Evolutionary conservation across 1,140 invertebrate genomes (phyloP).

Genomic region (Triops longicaudatus): DNA sequence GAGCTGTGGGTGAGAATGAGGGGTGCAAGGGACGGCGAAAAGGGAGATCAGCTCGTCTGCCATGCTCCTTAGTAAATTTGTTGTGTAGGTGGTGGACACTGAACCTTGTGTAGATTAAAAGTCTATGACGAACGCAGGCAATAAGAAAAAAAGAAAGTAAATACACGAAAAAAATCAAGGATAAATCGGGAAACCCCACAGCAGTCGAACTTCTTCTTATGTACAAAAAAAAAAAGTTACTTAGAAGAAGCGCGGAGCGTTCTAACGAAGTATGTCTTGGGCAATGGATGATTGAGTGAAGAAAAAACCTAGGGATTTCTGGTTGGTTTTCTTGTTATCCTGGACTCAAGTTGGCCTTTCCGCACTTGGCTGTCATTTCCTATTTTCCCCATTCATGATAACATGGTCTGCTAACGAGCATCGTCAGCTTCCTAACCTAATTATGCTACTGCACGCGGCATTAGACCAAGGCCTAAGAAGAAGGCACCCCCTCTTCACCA

Average conservation of each 20-base stretch:
- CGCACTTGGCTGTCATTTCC: constrained; percentile 4
- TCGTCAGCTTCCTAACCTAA: constrained; percentile 11
- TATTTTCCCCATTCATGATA: constrained; percentile 12
- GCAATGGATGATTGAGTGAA: constrained; percentile 9
- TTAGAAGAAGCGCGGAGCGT: background rate
- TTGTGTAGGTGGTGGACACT: background rate
- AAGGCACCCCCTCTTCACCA: background rate
- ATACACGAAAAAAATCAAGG: background rate
- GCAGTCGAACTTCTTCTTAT: too few relatives aligned
- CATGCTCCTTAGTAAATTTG: background rate
- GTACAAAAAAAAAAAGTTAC: too few relatives aligned
- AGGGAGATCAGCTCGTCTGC: background rate
- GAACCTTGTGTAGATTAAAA: background rate
- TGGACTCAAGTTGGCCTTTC: background rate
- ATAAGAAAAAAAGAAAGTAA: background rate
- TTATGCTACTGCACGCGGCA: background rate
- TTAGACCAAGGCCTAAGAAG: background rate
- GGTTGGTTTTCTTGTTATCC: too few relatives aligned
- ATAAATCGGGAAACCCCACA: background rate
- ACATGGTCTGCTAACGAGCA: background rate
- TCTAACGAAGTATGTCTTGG: background rate
- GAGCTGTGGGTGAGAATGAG: background rate
- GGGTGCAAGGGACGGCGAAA: background rate
- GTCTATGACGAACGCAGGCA: background rate
- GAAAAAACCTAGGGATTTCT: background rate